Percentiles rank a stretch among this genome's conserved stretches.
These are phyloP conservation scores for Heterohyrax brucei DNA, from an alignment of 2,797 vertebrate species.

Conservation along the genomic window DNA sequence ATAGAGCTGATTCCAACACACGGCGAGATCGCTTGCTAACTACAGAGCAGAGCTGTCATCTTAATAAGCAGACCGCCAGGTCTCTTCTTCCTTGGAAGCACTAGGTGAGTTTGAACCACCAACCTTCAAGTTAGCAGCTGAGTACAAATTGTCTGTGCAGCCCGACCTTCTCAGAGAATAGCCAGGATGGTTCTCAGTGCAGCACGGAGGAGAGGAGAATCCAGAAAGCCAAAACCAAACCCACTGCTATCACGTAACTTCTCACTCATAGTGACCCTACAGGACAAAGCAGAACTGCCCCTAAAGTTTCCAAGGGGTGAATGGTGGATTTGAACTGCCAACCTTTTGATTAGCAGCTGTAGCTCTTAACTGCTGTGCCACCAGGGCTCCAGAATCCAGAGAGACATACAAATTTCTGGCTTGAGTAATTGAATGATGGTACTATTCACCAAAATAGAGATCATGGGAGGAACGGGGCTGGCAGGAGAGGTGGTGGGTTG, in stretches of 20 bases:
- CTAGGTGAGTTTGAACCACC: background rate
- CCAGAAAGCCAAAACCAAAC: background rate
- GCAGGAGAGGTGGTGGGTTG: background rate
- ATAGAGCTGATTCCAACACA: background rate
- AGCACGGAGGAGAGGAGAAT: background rate
- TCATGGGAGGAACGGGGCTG: background rate
- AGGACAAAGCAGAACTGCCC: too few relatives aligned
- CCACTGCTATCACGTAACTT: too few relatives aligned
- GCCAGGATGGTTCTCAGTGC: background rate
- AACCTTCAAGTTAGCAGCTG: background rate
- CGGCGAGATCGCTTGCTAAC: too few relatives aligned
- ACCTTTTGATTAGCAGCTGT: too few relatives aligned
- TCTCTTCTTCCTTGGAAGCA: background rate
- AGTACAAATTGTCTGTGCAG: background rate
- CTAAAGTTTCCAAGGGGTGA: too few relatives aligned
- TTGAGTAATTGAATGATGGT: background rate
- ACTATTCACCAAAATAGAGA: background rate
- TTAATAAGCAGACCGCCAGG: background rate
- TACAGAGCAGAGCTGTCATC: background rate
- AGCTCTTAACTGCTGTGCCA: too few relatives aligned
- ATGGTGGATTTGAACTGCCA: too few relatives aligned
- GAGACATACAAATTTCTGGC: background rate
- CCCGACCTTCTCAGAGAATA: background rate
- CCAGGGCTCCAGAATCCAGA: background rate
- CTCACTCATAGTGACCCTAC: too few relatives aligned